Conservation (phyloP, 2,113 vertebrate genomes). For the Gracilinanus agilis region DNA sequence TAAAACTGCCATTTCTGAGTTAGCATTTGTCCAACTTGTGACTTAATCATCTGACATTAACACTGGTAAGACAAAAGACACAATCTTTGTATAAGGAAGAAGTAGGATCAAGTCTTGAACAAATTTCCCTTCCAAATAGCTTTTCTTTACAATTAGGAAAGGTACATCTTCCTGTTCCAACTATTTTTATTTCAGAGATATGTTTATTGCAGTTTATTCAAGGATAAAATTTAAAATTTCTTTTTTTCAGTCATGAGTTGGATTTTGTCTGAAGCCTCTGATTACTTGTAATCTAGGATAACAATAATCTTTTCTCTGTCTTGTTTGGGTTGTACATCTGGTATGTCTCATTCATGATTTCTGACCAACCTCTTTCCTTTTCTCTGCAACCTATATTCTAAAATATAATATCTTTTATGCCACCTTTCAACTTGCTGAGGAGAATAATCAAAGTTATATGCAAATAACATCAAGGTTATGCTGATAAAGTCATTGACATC, state of each 20-base stretch:
- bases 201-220: conserved; percentile 50
- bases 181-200: conserved; percentile 19
- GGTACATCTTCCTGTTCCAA: conserved; percentile 50
- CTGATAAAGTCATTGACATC: background rate
- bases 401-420: background rate
- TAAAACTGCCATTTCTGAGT: conserved; percentile 61
- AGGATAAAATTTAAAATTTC: conserved; percentile 53
- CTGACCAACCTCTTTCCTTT: background rate
- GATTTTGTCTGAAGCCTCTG: background rate
- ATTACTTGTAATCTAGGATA: conserved; percentile 4
- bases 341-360: background rate
- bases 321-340: background rate
- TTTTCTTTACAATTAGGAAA: conserved; percentile 75
- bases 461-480: background rate
- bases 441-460: background rate
- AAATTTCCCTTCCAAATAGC: conserved; percentile 71
- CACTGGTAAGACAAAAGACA: conserved; percentile 59
- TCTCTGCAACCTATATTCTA: background rate
- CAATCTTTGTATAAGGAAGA: conserved; percentile 68
- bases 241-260: conserved; percentile 30
- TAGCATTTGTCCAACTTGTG: conserved; percentile 48
- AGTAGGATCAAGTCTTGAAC: conserved; percentile 57
- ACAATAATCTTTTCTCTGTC: background rate
- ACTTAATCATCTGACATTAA: conserved; percentile 56
- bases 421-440: background rate